Evolutionary conservation across 2,888 invertebrate genomes (phyloP).

Genomic region (Mactromeris polynyma): DNA sequence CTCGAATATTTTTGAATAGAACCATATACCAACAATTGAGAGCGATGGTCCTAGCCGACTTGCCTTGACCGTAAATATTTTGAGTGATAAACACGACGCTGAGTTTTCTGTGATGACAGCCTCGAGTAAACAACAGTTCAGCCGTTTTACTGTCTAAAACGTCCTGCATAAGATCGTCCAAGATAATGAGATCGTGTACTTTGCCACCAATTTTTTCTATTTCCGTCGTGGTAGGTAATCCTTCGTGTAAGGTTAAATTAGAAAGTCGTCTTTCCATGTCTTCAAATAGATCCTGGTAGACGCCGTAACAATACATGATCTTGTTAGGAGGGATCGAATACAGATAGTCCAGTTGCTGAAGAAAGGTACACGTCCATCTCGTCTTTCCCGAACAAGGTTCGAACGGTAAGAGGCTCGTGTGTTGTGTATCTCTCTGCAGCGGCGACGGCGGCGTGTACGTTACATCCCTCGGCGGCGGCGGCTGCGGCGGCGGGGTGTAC

Average conservation of each 20-base stretch:
- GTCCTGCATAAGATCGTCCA: constrained; percentile 54
- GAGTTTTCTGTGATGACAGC: constrained; percentile 44
- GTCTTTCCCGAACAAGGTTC: constrained; percentile 58
- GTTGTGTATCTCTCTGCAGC: no score
- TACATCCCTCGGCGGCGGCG: no score
- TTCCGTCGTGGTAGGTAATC: constrained; percentile 20
- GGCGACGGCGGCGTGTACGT: no score
- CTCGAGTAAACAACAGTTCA: constrained; percentile 47
- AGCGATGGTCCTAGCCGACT: constrained; percentile 43
- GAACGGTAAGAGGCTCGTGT: constrained; percentile 39
- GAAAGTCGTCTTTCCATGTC: constrained; percentile 39
- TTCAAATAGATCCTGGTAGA: constrained; percentile 33
- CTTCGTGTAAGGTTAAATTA: constrained; percentile 31
- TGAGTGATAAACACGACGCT: constrained; percentile 51
- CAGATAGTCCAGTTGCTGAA: constrained; percentile 32
- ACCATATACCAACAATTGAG: constrained; percentile 52
- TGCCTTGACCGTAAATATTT: constrained; percentile 45
- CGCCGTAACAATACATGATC: constrained; percentile 40
- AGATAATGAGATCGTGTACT: not conserved
- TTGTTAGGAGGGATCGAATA: constrained; percentile 24
- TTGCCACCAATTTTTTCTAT: no score
- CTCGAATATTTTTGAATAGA: constrained; percentile 49
- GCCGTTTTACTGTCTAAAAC: constrained; percentile 16
- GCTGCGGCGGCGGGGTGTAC: no score
- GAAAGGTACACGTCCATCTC: constrained; percentile 30